These are phyloP conservation scores for Archivesica marissinica DNA, from an alignment of 1,140 invertebrate species.

Conservation along the genomic window DNA sequence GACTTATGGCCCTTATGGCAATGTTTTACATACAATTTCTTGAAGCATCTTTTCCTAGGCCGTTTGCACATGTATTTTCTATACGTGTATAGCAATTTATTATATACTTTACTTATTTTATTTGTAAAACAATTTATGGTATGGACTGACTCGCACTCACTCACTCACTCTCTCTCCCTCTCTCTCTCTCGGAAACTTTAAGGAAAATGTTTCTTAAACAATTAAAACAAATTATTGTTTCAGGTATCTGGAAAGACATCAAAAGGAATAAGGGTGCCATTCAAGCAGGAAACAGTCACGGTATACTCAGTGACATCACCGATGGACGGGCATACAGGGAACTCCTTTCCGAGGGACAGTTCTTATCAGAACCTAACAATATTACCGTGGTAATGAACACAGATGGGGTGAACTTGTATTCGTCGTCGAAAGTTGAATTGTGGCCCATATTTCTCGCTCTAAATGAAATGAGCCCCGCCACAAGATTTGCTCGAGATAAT, in stretches of 20 bases:
- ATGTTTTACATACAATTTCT: too few relatives aligned
- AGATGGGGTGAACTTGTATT: constrained; percentile 66
- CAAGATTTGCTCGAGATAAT: constrained; percentile 63
- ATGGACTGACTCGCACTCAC: too few relatives aligned
- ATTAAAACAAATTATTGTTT: neutral
- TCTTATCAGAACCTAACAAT: constrained; percentile 21
- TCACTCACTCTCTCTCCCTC: too few relatives aligned
- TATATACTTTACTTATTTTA: neutral
- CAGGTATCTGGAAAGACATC: constrained; percentile 19
- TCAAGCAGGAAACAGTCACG: too few relatives aligned
- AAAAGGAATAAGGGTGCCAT: constrained; percentile 49
- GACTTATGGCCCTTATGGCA: too few relatives aligned
- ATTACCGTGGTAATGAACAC: constrained; percentile 59
- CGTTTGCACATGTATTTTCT: neutral
- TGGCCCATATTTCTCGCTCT: constrained; percentile 65
- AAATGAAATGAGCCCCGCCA: constrained; percentile 60
- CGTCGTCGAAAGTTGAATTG: constrained; percentile 64
- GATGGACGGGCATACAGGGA: constrained; percentile 46
- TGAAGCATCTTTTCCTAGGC: too few relatives aligned
- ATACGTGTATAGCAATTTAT: neutral
- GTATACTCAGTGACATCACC: constrained; percentile 35
- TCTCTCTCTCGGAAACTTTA: neutral
- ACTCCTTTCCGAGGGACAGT: constrained; percentile 31
- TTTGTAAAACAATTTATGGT: too few relatives aligned
- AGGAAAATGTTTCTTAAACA: neutral